Evolutionary conservation across 2,888 invertebrate genomes (phyloP).

Genomic region (Acrobasis suavella): DNA sequence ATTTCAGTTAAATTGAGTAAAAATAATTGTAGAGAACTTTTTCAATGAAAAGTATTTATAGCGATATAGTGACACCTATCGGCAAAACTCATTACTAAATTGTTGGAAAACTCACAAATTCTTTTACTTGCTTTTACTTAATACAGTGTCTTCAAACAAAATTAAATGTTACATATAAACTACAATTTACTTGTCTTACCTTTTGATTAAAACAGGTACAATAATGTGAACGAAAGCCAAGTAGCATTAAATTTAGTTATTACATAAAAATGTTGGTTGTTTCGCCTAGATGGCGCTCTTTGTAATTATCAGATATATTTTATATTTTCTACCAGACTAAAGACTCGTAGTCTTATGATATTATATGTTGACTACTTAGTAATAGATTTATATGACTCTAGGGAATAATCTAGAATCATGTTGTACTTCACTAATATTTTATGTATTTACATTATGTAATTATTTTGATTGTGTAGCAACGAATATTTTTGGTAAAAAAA

Average conservation of each 20-base stretch:
- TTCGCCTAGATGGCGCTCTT: conserved; percentile 27
- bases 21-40: neutral
- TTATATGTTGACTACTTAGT: conserved; percentile 30
- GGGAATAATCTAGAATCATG: conserved; percentile 27
- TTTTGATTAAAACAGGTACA: neutral
- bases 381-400: conserved; percentile 29
- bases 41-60: neutral
- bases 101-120: neutral
- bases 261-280: conserved; percentile 22
- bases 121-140: neutral
- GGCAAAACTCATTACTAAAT: neutral
- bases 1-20: conserved; percentile 12
- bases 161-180: neutral
- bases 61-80: conserved; percentile 1
- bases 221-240: conserved; percentile 13
- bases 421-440: conserved; percentile 25
- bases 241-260: conserved; percentile 9
- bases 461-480: conserved; percentile 23
- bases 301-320: conserved; percentile 17
- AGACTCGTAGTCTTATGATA: conserved; percentile 17
- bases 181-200: neutral
- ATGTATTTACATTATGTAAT: conserved; percentile 23
- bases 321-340: conserved; percentile 16
- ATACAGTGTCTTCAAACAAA: neutral
- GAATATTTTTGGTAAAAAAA: conserved; percentile 21